Percentiles rank a stretch among this genome's conserved stretches.
phyloP scores from a whole-genome alignment of 2,113 vertebrate genomes.

The Agapornis roseicollis region DNA sequence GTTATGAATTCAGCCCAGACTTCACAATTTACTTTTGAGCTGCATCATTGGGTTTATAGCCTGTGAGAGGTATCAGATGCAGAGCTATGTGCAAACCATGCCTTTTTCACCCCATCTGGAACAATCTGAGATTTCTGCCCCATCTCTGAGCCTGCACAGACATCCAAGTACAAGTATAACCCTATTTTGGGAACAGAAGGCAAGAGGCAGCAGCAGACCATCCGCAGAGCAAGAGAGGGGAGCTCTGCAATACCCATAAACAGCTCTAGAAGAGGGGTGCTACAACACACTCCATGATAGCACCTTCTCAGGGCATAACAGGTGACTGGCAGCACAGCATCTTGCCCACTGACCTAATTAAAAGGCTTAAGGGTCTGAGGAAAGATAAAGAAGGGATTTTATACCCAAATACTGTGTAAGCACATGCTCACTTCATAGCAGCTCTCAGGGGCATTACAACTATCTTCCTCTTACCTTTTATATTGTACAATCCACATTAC shows the following conservation, averaged over 20 bases:
- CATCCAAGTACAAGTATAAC: not conserved
- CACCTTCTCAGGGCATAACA: not conserved
- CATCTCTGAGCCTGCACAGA: not conserved
- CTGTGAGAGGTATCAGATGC: not conserved
- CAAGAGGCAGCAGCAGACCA: not conserved
- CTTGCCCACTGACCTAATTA: not conserved
- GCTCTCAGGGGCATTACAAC: not conserved
- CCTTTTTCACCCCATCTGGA: not conserved
- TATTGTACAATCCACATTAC: accelerated
- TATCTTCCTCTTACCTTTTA: not conserved
- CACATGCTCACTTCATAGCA: not conserved
- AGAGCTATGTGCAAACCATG: not conserved
- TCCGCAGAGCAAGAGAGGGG: not conserved
- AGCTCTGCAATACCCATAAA: not conserved
- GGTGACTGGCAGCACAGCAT: not conserved
- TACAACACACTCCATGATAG: not conserved
- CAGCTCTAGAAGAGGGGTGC: not conserved
- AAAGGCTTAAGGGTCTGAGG: not conserved
- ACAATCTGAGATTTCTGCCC: not conserved
- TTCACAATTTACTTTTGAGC: not conserved
- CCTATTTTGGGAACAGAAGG: not conserved
- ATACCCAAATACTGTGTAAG: not conserved
- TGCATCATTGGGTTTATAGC: not conserved
- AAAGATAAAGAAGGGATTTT: not conserved
- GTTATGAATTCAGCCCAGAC: not conserved